Conservation (phyloP, 2,113 vertebrate genomes). For the Eptesicus fuscus region DNA sequence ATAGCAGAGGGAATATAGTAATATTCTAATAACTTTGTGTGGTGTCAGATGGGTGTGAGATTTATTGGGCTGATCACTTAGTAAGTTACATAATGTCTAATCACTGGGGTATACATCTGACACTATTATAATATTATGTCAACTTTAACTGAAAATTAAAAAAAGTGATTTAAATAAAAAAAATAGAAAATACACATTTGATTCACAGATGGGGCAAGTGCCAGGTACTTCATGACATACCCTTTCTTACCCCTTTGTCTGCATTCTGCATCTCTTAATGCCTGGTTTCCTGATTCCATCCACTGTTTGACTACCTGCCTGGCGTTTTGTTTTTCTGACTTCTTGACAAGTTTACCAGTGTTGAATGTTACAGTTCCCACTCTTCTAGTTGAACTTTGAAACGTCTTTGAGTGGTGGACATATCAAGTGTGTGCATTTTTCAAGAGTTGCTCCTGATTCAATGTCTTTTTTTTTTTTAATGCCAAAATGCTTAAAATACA, state of each 20-base stretch:
- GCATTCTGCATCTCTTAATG: neutral
- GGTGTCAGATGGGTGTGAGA: neutral
- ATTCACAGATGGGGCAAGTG: neutral
- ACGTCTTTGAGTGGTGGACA: neutral
- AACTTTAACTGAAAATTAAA: neutral
- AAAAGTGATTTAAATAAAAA: neutral
- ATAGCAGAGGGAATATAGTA: neutral
- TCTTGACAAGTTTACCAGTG: neutral
- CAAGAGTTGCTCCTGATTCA: neutral
- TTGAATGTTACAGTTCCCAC: neutral
- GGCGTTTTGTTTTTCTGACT: neutral
- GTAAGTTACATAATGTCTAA: neutral
- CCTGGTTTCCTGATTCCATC: neutral
- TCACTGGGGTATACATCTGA: neutral
- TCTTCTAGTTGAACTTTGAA: neutral
- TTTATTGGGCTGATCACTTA: neutral
- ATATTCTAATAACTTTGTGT: neutral
- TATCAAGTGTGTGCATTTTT: neutral
- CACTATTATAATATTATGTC: neutral
- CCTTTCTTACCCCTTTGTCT: neutral
- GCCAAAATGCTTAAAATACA: neutral
- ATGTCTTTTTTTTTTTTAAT: neutral
- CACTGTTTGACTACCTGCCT: neutral
- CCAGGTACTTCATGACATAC: neutral
- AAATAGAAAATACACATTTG: neutral